Conservation (phyloP, 37 sponge, comb jelly and placozoan genomes). For the Crambe crambe region DNA sequence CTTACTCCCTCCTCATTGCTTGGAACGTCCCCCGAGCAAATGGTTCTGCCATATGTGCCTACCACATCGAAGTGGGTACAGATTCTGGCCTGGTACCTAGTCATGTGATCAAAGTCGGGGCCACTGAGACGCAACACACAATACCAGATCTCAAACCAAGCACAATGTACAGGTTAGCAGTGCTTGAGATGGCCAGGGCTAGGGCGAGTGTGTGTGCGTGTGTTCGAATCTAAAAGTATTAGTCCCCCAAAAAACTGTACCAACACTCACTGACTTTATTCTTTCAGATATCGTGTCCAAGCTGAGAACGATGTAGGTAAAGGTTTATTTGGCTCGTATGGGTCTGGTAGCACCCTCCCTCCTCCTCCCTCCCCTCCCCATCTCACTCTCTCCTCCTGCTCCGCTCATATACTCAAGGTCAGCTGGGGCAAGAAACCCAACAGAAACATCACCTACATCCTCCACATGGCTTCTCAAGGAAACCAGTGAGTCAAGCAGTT, state of each 20-base stretch:
- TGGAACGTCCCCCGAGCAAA: slow-evolving; percentile 44
- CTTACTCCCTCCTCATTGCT: slow-evolving; percentile 36
- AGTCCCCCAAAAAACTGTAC: too few species aligned
- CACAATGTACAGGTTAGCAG: slow-evolving; percentile 58
- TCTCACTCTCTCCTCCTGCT: slow-evolving; percentile 48
- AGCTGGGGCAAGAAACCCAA: slow-evolving; percentile 57
- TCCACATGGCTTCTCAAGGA: slow-evolving; percentile 34
- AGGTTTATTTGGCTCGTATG: slow-evolving; percentile 41
- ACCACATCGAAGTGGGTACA: slow-evolving; percentile 27
- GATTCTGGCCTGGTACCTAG: slow-evolving; percentile 17
- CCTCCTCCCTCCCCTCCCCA: slow-evolving; percentile 75
- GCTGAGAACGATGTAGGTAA: slow-evolving; percentile 63
- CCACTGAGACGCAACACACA: slow-evolving; percentile 38
- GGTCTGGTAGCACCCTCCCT: slow-evolving; percentile 45
- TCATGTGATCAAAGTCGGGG: slow-evolving; percentile 16
- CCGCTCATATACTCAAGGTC: slow-evolving; percentile 51
- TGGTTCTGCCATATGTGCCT: slow-evolving; percentile 56
- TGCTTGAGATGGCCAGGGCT: too few species aligned
- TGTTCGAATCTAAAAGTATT: too few species aligned
- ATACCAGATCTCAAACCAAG: slow-evolving; percentile 33
- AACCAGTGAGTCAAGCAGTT: slow-evolving; percentile 12
- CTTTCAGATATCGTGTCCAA: slow-evolving; percentile 51
- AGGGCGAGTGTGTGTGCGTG: too few species aligned
- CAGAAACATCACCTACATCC: slow-evolving; percentile 16
- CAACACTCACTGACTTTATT: slow-evolving; percentile 15